Evolutionary conservation across 1,140 invertebrate species (phyloP), one percentile per base, ranked within the genome.

Genomic region (Bombus confusus): DNA sequence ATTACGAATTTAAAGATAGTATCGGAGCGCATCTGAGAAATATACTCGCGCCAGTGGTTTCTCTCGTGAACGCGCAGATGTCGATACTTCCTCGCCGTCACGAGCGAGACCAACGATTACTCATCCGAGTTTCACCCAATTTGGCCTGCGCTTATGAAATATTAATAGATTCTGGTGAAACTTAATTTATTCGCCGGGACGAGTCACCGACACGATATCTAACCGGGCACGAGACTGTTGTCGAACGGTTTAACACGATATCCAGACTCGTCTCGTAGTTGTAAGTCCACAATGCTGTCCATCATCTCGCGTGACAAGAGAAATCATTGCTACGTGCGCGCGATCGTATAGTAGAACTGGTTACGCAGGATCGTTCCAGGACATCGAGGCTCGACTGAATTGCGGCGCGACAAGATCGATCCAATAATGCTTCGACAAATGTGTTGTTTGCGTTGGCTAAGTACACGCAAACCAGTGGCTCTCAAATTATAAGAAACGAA

Each of bases 121-220:
- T 88, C 80, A 69, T 80, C 72, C 43, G 77, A 76, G 76, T 83
- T 83, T 88, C 80, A 59, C 75, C 59, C 78, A 86, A 89, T 83
- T 86, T 69, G 76, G 22, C 34, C 25, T 12, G 41, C 72, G 80
- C 66, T 89, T 77, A 86, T 89, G 77, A 89, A 86, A 89, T 89
- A 86, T 89, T 80, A 89, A 88, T 89, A 72, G 59, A 86, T 69
- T 66, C 64, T 47, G 59, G 71, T 68, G 75, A 82, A 52, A 77
- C 62, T 73, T 73, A 83, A 89, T 83, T 73, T 86, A 83, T 83
- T 79, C 75, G 22, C 18, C 31, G 74, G 41, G 72, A 84, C 75
- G 66, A 83, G 62, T 83, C 80, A 83, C 47, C 52, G 81, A 68
- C 34, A 43, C 34, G 28, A 62, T 41, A 66, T 83, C 72, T 83